These are phyloP conservation scores for Bursaphelenchus okinawaensis DNA, from an alignment of 2,888 invertebrate genomes.

Conservation along the genomic window DNA sequence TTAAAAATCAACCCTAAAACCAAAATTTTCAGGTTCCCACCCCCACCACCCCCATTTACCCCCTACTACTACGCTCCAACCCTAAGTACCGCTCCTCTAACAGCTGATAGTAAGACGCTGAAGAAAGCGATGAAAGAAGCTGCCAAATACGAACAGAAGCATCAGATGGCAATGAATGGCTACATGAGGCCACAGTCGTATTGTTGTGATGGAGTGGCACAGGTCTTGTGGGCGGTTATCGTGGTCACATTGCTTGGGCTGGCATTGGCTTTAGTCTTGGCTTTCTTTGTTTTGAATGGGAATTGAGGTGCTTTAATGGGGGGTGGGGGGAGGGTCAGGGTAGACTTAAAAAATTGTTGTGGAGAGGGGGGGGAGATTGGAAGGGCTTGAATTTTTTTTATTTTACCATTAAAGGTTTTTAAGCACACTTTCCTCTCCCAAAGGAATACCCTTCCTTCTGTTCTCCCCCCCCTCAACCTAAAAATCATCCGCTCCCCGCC, in stretches of 20 bases:
- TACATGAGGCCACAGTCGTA: constrained; percentile 15
- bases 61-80: constrained; percentile 5
- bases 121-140: constrained; percentile 20
- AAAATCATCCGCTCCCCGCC: too few species aligned
- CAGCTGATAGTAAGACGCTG: constrained; percentile 12
- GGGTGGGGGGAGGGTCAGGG: too few species aligned
- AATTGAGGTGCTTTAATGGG: too few species aligned
- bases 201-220: constrained; percentile 43
- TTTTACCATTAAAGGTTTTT: too few species aligned
- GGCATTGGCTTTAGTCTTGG: constrained; percentile 33
- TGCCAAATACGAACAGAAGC: constrained; percentile 16
- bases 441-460: too few species aligned
- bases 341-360: too few species aligned
- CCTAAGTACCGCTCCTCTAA: constrained; percentile 8
- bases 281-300: constrained; percentile 19
- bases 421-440: too few species aligned
- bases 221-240: constrained; percentile 41
- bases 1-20: too few species aligned
- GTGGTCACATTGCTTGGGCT: constrained; percentile 35
- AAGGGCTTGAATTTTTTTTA: too few species aligned
- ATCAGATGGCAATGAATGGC: constrained; percentile 13
- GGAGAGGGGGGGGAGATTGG: too few species aligned
- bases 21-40: background rate
- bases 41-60: constrained; percentile 16
- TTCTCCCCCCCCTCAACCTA: too few species aligned